Evolutionary conservation across 2,797 vertebrate species (phyloP).

Genomic region (Lepilemur ruficaudatus): DNA sequence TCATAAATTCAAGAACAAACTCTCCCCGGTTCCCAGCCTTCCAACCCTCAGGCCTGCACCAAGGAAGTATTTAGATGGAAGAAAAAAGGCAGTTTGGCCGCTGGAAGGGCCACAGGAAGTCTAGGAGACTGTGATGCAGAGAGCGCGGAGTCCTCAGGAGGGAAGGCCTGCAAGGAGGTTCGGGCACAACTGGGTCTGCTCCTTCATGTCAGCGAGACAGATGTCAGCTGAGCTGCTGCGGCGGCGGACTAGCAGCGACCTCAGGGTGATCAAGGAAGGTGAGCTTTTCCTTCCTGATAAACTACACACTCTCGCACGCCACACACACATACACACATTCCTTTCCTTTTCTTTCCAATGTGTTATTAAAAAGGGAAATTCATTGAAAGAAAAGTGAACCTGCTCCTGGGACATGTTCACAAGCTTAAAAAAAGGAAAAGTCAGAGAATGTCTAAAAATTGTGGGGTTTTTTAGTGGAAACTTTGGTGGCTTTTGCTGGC

Average conservation of each 20-base stretch:
- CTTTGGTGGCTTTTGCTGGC: not conserved
- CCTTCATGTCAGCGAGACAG: not conserved
- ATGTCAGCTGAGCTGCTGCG: not conserved
- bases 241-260: not conserved
- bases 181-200: not conserved
- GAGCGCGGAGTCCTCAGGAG: not conserved
- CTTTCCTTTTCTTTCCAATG: not conserved
- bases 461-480: not conserved
- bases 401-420: not conserved
- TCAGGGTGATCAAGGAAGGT: not conserved
- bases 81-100: not conserved
- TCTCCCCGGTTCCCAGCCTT: not conserved
- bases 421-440: not conserved
- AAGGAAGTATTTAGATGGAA: not conserved
- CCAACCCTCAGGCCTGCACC: not conserved
- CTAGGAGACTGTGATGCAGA: not conserved
- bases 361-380: not conserved
- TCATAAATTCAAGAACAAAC: conserved; percentile 39
- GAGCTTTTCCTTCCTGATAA: not conserved
- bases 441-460: not conserved
- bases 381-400: not conserved
- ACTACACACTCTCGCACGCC: not conserved
- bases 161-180: not conserved
- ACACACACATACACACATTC: not conserved
- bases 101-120: not conserved